Base-by-base conservation (phyloP, 2,797 vertebrate species). In the Hemitrygon akajei region DNA sequence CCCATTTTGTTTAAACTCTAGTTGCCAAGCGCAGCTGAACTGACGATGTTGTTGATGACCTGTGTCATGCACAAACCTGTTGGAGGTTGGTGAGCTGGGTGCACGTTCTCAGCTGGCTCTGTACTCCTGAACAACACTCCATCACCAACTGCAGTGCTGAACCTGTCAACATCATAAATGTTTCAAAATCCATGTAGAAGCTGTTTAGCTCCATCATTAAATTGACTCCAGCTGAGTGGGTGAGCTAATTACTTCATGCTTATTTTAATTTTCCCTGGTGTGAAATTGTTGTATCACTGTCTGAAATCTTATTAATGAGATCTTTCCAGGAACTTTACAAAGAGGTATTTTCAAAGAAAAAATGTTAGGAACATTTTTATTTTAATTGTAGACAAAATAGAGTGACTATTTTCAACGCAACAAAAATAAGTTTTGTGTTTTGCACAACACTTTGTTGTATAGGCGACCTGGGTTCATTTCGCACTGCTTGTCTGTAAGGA, bases 181-280 rank as follows among this genome's bases (percentile, higher is more conserved):
- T 11, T 86, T 60, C 82, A 86, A 60, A 86, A 86, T 86, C 82
- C 56, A 86, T 60, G 82, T 30, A 60, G 82, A n/a, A 86, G 7
- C 11, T 60, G 82, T 60, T 86, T 60, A 86, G 82, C 82, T 86
- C 47, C 27, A 30, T 86, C 56, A 60, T 60, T 86, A 27, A 60
- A 86, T 60, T n/a, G 82, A 60, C 56, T 86, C 82, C 82, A 86
- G 56, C 3, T 86, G 82, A 86, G 56, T 60, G 82, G 82, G 56
- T 86, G 82, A 86, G 30, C 82, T 86, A 86, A 86, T 86, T 86
- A 86, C 82, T 86, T 60, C 82, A 60, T 86, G 56, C 25, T 86
- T 86, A 58, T 60, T 86, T 86, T 86, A 86, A 86, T 86, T 86
- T 86, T 86, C 82, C 82, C 82, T 56, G 30, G 82, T 58, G 82